These are phyloP conservation scores for Stomatorhinus ivindoensis DNA, from an alignment of 2,113 vertebrate species.

Conservation along the genomic window DNA sequence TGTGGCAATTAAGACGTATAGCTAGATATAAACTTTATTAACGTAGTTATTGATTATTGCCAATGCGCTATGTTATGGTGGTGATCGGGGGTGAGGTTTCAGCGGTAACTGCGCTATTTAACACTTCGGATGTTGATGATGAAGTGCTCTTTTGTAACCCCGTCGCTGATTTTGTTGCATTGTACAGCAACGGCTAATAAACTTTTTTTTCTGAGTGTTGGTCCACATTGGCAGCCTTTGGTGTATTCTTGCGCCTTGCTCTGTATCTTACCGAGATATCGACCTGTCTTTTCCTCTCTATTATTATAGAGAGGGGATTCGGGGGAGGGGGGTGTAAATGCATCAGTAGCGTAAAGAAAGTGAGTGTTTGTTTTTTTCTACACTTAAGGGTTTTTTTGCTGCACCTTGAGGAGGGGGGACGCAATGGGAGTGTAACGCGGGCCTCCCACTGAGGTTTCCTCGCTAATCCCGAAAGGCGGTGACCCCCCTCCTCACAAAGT, in stretches of 20 bases:
- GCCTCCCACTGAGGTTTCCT: background rate
- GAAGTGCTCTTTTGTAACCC: background rate
- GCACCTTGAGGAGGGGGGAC: background rate
- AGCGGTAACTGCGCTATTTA: background rate
- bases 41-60: background rate
- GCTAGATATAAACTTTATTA: background rate
- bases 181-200: background rate
- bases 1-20: background rate
- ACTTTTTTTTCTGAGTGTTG: background rate
- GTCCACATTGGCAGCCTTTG: background rate
- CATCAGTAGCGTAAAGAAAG: background rate
- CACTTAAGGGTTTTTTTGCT: background rate
- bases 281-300: background rate
- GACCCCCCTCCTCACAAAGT: background rate
- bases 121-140: background rate
- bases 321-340: background rate
- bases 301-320: background rate
- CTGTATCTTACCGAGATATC: background rate
- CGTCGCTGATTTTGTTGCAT: background rate
- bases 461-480: background rate
- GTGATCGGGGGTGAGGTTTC: background rate
- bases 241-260: background rate
- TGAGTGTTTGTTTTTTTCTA: background rate
- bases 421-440: background rate
- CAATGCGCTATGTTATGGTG: background rate